phyloP scores from a whole-genome alignment of 53 echinoderm and acorn worm species.

The Paracentrotus lividus region DNA sequence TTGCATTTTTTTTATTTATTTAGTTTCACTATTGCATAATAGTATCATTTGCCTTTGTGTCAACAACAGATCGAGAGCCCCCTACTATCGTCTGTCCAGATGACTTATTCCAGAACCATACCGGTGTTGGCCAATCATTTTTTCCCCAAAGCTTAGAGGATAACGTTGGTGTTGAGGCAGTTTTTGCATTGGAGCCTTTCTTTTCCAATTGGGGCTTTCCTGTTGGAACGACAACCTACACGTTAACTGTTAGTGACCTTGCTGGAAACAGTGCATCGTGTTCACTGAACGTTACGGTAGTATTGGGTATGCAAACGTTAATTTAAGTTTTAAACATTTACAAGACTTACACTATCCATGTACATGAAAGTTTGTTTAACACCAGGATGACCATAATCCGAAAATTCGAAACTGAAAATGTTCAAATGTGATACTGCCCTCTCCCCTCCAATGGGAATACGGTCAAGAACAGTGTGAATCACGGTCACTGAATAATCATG shows the following conservation, averaged over 20 bases:
- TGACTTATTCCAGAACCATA: conserved; percentile 7
- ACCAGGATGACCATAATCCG: too few relatives aligned
- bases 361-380: too few relatives aligned
- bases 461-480: too few relatives aligned
- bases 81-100: conserved; percentile 50
- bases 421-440: too few relatives aligned
- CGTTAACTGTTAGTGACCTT: background rate
- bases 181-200: background rate
- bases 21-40: too few relatives aligned
- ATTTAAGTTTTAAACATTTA: too few relatives aligned
- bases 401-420: too few relatives aligned
- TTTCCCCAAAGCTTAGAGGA: background rate
- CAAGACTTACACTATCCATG: too few relatives aligned
- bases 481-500: too few relatives aligned
- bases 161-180: background rate
- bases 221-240: conserved; percentile 9
- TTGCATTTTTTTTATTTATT: too few relatives aligned
- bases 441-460: too few relatives aligned
- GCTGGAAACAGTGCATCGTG: conserved; percentile 35
- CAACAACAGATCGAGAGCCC: conserved; percentile 28
- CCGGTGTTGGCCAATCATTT: background rate
- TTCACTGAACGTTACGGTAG: conserved; percentile 42
- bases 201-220: background rate
- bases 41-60: too few relatives aligned
- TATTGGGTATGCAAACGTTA: background rate